Percentiles rank a stretch among this genome's conserved stretches.
phyloP scores from a whole-genome alignment of 2,888 invertebrate genomes.

The Didymodactylos carnosus region DNA sequence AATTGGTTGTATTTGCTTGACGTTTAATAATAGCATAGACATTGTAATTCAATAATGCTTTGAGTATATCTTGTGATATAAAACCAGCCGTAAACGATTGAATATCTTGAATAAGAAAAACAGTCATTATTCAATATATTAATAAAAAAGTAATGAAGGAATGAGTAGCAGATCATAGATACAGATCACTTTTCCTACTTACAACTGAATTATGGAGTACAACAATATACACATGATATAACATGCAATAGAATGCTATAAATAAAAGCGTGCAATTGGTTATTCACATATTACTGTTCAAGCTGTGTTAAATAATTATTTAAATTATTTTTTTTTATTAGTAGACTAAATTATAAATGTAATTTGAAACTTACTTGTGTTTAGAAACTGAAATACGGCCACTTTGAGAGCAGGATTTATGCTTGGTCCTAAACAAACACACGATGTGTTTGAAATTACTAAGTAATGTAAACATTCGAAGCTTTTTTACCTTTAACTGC shows the following conservation, averaged over 20 bases:
- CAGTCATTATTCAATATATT: background rate
- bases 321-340: too few relatives aligned
- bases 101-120: background rate
- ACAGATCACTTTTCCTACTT: too few relatives aligned
- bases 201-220: too few relatives aligned
- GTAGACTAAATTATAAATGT: too few relatives aligned
- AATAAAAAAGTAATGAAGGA: too few relatives aligned
- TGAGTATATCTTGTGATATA: background rate
- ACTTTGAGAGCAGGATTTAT: constrained; percentile 7
- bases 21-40: background rate
- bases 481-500: background rate
- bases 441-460: too few relatives aligned
- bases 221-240: background rate
- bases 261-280: background rate
- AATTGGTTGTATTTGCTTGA: background rate
- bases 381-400: constrained; percentile 11
- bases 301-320: too few relatives aligned
- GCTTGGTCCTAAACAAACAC: background rate
- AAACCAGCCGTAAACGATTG: background rate
- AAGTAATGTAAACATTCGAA: too few relatives aligned
- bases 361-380: background rate
- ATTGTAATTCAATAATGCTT: background rate
- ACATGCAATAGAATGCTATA: background rate
- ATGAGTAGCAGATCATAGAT: too few relatives aligned
- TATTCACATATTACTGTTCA: too few relatives aligned